Base-by-base conservation (phyloP, 2,797 vertebrate genomes). In the Prunella strophiata region DNA sequence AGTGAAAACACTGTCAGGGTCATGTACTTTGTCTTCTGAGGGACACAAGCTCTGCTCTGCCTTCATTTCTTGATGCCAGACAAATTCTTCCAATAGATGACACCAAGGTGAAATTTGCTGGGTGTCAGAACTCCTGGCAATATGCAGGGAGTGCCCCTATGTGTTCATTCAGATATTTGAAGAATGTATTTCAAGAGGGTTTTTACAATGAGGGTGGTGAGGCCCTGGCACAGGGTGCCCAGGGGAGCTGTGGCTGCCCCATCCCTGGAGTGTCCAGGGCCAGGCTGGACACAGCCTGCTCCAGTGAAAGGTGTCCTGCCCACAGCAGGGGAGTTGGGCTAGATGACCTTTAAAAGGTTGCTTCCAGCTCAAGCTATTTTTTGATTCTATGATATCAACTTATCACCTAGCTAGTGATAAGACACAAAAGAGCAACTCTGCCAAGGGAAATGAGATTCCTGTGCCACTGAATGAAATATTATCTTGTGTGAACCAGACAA, bases 311-410 rank as follows among this genome's bases (percentile, higher is more conserved):
- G 4, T 72, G 40, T 42, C 52, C 52, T 78, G 30, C 47, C 67
- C 16, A n/a, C 0, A 1, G 42, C 67, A 54, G 22, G 7, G 4
- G 25, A 5, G 3, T 18, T 66, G 42, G 80, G 38, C 47, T 48
- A 48, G 47, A 29, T 66, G 40, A 52, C 26, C 52, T 90, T 66
- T 66, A 72, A 73, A 79, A 73, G 9, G 19, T 73, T 47, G 16
- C 30, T 73, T 67, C 67, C 47, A 48, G 43, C 23, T 78, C 59
- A 85, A 85, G 43, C 22, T 73, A 16, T 72, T 78, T 67, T 54
- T 61, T 73, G 40, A 36, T 43, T 85, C 40, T 61, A 2, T 54
- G 26, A 42, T 67, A 84, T 58, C 74, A 79, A 3, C 32, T 67
- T 82, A 86, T 43, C 51, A 40, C 40, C 45, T 36, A 42, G 38